Base-by-base conservation (phyloP, 53 echinoderm and acorn worm species). In the Stichopus horrens region DNA sequence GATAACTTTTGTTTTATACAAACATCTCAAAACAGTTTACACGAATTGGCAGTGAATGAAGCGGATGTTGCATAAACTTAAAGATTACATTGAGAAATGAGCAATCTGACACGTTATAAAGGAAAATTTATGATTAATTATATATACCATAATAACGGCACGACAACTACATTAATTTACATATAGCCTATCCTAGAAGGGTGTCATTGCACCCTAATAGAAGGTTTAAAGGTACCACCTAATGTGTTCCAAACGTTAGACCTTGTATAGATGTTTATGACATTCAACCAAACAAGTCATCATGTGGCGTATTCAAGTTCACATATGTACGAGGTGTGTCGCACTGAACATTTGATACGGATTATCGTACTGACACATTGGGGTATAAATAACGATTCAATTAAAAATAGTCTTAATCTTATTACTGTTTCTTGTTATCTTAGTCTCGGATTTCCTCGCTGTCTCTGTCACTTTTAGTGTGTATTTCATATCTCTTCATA, bases 31-130 rank as follows among this genome's bases (percentile, higher is more conserved):
- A 79, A 16, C 53, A 79, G 53, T 51, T 54, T 79, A 53, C 79
- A 79, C 55, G 55, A 79, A 79, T 19, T 79, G 79, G 79, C 79
- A 79, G 79, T 79, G 79, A 79, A 79, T 79, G 53, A 79, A 79
- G 79, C 55, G n/a, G n/a, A 79, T 55, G 79, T 79, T 79, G 79
- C 79, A 79, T 79, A 79, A 79, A 54, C 19, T 79, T 54, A 77
- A 79, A 52, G 53, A n/a, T 79, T 51, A 55, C 52, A 53, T 63
- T 63, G 9, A 63, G 10, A 63, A 10, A 16, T 63, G 37, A 63
- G 63, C 63, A 10, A 63, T 63, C 63, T 7, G 63, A 63, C 63
- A 63, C 63, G 63, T 13, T 63, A 7, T 63, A 63, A 13, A 63
- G 16, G 63, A 63, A 63, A 37, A 63, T 63, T 16, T 63, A 63